These are phyloP conservation scores for Hermaeophaga mercurialis DNA, from an alignment of 2,888 invertebrate species.

Conservation along the genomic window DNA sequence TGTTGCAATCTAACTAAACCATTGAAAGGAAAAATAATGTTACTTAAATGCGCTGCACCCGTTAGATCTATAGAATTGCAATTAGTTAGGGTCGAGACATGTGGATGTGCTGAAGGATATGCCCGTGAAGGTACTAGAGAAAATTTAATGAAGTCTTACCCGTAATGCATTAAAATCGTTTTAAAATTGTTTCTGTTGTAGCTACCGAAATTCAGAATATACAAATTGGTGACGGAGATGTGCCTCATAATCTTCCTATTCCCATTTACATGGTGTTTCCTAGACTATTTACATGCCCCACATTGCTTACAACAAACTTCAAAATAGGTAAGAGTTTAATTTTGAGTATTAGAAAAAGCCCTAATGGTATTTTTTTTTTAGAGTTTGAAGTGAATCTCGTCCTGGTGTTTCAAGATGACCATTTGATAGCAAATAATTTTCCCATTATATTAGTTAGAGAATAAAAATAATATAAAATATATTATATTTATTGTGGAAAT, in stretches of 20 bases:
- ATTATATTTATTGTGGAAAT: constrained; percentile 25
- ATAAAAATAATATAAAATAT: constrained; percentile 24
- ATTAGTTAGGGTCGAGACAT: constrained; percentile 92
- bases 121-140: constrained; percentile 91
- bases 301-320: constrained; percentile 86
- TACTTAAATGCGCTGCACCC: constrained; percentile 80
- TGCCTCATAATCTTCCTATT: constrained; percentile 77
- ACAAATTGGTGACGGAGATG: constrained; percentile 94
- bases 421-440: constrained; percentile 93
- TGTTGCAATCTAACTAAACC: constrained; percentile 85
- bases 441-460: constrained; percentile 70
- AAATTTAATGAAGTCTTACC: too few species aligned
- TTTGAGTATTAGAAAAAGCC: neutral
- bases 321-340: constrained; percentile 77
- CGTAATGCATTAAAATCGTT: too few species aligned
- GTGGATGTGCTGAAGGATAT: constrained; percentile 91
- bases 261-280: constrained; percentile 97
- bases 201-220: constrained; percentile 98
- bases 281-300: constrained; percentile 92
- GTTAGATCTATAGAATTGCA: constrained; percentile 95
- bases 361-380: constrained; percentile 59
- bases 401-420: constrained; percentile 90
- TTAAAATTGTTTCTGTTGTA: constrained; percentile 55
- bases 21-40: constrained; percentile 80
- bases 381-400: constrained; percentile 96